Evolutionary conservation across 2,797 vertebrate genomes (phyloP), one percentile per base, ranked within the genome.

Genomic region (Parauchenoglanis punctatus): DNA sequence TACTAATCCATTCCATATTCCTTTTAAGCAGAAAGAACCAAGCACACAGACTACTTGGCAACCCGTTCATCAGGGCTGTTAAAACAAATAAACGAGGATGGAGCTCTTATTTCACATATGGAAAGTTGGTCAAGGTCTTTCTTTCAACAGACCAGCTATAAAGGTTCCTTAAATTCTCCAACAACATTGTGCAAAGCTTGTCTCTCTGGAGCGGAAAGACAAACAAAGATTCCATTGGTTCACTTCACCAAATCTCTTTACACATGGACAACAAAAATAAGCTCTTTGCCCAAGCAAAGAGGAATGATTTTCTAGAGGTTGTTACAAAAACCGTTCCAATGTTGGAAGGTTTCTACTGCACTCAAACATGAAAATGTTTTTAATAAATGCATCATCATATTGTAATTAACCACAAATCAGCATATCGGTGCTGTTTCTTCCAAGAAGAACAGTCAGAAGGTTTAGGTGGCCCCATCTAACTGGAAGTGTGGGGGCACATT

Each of bases 131-230:
- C 72, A 68, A 68, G 46, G 28, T 76, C n/a, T 77, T 78, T 44
- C n/a, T 49, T 78, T 84, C 52, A n/a, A 31, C 65, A 72, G 40
- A 85, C 40, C 75, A 73, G 56, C 56, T 12, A 78, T 44, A 77
- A 80, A 63, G 44, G 3, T 54, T 54, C n/a, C 23, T 72, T 20
- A 67, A 81, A 61, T 31, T 59, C 73, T 72, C 5, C 18, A 75
- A 35, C 56, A 86, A 23, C 46, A 23, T 11, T 5, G 35, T 65
- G 61, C 28, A 35, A 72, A 88, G 46, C 81, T 83, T 13, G 52
- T 54, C 23, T 76, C 73, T 88, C 73, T 83, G 72, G 78, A 91
- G 85, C 54, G 70, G 77, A 89, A 90, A 89, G 83, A 78, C 58
- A 88, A 88, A 87, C 76, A 88, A 28, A 11, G 15, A 35, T 76